Base-by-base conservation (phyloP, 2,888 invertebrate genomes). In the Asteroscopus sphinx region DNA sequence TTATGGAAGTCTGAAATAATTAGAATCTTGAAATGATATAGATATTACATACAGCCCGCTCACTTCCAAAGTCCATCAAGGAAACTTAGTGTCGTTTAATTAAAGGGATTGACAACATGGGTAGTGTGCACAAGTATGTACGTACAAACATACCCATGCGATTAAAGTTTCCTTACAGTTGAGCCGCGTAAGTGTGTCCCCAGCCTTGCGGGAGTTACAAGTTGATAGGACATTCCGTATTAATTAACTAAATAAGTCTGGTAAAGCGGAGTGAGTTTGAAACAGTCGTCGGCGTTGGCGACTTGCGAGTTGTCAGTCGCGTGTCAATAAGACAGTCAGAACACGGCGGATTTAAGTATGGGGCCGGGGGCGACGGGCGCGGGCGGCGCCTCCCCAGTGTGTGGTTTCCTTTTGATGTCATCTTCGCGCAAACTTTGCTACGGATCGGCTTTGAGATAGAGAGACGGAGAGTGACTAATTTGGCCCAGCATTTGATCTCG, bases 391-490 rank as follows among this genome's bases (percentile, higher is more conserved):
- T 86, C 92, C 94, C 93, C 91, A 91, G 91, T 93, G 92, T 93
- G 93, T 93, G 93, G 94, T 93, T 94, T 93, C 93, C 94, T 93
- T 94, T 94, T 94, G 94, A 94, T 93, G 94, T 94, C 93, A 94
- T 94, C 94, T 94, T 94, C 93, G 94, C 93, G 93, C 93, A 94
- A 94, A 94, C 94, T 94, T 94, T 94, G 93, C 94, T 93, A 91
- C 94, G 93, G 93, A 94, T 94, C 94, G 94, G 94, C 94, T 94
- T 94, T 94, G 94, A 94, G 94, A 94, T 94, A 94, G 93, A 94
- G 94, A 94, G 92, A 92, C 93, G 92, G 93, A 93, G 94, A 94
- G 94, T 93, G 93, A 94, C 94, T 93, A 94, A 94, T 94, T 94
- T 93, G 93, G 93, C 94, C 94, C 92, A 93, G 92, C 94, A 94